A percentile compares a stretch with the other conserved stretches of the same genome.
Evolutionary conservation across 2,888 invertebrate species (phyloP).

Genomic region (Agrilus biguttatus): DNA sequence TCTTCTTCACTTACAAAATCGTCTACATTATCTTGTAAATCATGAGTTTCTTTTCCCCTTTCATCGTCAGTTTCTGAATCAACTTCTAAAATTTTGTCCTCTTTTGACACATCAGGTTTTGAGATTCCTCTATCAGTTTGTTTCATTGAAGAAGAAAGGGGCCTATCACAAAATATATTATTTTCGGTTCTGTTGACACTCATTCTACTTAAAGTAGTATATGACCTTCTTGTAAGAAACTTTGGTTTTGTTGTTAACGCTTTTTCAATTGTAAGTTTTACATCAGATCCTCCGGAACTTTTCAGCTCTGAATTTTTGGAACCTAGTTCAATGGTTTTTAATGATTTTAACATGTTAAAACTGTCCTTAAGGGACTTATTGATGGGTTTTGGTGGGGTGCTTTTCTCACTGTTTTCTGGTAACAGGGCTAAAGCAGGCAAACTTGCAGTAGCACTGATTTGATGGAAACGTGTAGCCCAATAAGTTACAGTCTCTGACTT

Average conservation of each 20-base stretch:
- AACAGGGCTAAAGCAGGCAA: slow-evolving; percentile 52
- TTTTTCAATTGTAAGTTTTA: slow-evolving; percentile 1
- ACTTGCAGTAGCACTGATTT: slow-evolving; percentile 71
- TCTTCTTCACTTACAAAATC: slow-evolving; percentile 42
- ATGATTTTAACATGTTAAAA: slow-evolving; percentile 24
- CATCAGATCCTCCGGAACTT: too few relatives aligned
- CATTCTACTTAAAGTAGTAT: slow-evolving; percentile 25
- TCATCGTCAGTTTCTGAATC: slow-evolving; percentile 47
- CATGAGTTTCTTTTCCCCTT: slow-evolving; percentile 21
- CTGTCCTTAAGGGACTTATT: slow-evolving; percentile 23
- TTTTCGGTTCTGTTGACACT: slow-evolving; percentile 13
- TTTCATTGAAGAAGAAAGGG: slow-evolving; percentile 8
- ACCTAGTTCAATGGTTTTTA: slow-evolving; percentile 1
- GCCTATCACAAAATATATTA: slow-evolving; percentile 14
- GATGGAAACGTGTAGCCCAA: slow-evolving; percentile 64
- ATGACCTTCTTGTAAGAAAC: slow-evolving; percentile 20
- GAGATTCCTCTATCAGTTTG: background rate
- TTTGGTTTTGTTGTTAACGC: slow-evolving; percentile 6
- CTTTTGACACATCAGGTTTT: slow-evolving; percentile 6
- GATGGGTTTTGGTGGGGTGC: slow-evolving; percentile 1
- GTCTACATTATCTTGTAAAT: slow-evolving; percentile 41
- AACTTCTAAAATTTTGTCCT: slow-evolving; percentile 27
- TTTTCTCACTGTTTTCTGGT: slow-evolving; percentile 21
- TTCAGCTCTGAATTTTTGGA: too few relatives aligned
- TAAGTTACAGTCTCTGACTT: slow-evolving; percentile 32